phyloP scores from a whole-genome alignment of 2,113 vertebrate genomes.

The Pogona vitticeps region DNA sequence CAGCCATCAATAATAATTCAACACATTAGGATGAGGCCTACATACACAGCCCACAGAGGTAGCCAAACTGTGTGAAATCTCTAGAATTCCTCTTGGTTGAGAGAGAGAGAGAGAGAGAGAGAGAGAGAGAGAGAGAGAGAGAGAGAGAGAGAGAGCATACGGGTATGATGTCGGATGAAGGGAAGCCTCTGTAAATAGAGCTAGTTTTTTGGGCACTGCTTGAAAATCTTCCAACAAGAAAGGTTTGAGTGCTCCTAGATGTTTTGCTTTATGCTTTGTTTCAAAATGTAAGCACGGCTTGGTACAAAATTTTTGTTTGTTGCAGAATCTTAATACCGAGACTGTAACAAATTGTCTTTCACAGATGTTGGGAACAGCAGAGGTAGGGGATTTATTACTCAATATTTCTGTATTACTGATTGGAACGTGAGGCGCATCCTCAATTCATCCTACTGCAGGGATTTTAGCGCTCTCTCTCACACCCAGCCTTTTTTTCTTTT shows the following conservation, averaged over 20 bases:
- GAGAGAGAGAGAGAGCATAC: background rate
- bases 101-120: background rate
- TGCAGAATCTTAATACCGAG: conserved; percentile 82
- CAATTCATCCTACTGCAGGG: conserved; percentile 75
- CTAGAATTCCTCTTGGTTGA: conserved; percentile 48
- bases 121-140: background rate
- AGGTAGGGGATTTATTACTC: conserved; percentile 83
- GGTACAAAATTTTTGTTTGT: conserved; percentile 77
- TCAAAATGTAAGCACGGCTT: conserved; percentile 69
- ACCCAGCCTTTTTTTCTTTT: conserved; percentile 33
- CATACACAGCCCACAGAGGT: conserved; percentile 63
- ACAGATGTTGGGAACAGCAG: conserved; percentile 82
- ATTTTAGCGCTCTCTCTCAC: conserved; percentile 62
- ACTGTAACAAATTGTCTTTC: conserved; percentile 85
- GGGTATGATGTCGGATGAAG: background rate
- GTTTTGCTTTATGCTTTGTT: conserved; percentile 70
- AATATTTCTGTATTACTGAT: conserved; percentile 86
- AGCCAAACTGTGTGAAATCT: conserved; percentile 52
- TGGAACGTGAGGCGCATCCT: conserved; percentile 80
- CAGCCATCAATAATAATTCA: conserved; percentile 86
- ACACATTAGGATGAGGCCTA: conserved; percentile 75
- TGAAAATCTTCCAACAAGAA: conserved; percentile 71
- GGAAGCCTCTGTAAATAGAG: conserved; percentile 56
- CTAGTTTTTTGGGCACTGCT: conserved; percentile 66
- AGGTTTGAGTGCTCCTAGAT: conserved; percentile 67